Evolutionary conservation across 2,113 vertebrate species (phyloP), one percentile per base, ranked within the genome.

Genomic region (Heloderma charlesbogerti): DNA sequence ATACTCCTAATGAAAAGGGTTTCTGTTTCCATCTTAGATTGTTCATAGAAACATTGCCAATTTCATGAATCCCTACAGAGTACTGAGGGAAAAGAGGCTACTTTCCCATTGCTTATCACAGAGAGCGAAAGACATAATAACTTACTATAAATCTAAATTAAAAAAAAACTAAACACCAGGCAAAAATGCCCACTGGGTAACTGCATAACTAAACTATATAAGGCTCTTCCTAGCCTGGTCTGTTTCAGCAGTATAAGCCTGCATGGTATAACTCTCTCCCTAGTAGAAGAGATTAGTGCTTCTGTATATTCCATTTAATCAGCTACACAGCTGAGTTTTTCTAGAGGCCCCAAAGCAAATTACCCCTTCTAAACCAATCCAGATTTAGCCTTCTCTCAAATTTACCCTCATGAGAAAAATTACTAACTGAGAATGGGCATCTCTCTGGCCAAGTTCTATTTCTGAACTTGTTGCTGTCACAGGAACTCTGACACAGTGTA

Each of bases 91-190:
- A 80, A 43, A 22, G 27, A n/a, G 54, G 12, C 37, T 80, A 43
- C 31, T 45, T 79, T 10, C 77, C 91, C 54, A 60, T 63, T 93
- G 6, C 0, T 31, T 87, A 89, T 67, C 72, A 16, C 0, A 34
- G 83, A 66, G 74, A 0, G 1, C 60, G 84, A 37, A 88, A 74
- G 89, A 48, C 57, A 40, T 45, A 93, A 82, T 31, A 87, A 29
- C 45, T 88, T 92, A 54, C 84, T 78, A 80, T 90, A 92, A 93
- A 92, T 93, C n/a, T 54, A 92, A 81, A 77, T 67, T 86, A 51
- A 60, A n/a, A 57, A 57, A 91, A 83, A 54, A 40, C 77, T 72
- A 71, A 88, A 9, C 54, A 29, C 20, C 84, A 82, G 72, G 82
- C 89, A 90, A 93, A 86, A 75, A 84, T 13, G 43, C 66, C 27